Evolutionary conservation across 2,797 vertebrate genomes (phyloP), one percentile per base, ranked within the genome.

Genomic region (Parauchenoglanis ngamensis): DNA sequence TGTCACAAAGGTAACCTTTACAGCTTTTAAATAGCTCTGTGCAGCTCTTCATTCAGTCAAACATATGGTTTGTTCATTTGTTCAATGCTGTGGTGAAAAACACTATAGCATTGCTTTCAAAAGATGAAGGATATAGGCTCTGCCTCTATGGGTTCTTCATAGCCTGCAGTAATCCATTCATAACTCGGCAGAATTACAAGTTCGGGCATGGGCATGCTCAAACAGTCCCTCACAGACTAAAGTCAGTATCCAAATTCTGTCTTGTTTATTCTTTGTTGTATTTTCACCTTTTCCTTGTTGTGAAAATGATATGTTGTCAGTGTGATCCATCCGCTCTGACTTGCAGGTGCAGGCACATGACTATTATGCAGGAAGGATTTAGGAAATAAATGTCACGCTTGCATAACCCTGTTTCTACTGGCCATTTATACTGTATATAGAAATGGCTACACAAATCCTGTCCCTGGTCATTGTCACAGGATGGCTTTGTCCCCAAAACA

Each of bases 381-480:
- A 65, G 80, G 57, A 83, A 72, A 40, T 67, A 80, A 67, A 46
- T 23, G 40, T 88, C 73, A 67, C 52, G 31, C 15, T 75, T 79
- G 61, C 44, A 85, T 83, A 63, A 84, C 81, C 57, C 23, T 15
- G 19, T 49, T 3, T 23, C n/a, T 83, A 54, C 59, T 56, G 72
- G 11, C 19, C 28, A 73, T 89, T 78, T 75, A 67, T 83, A 59
- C 25, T 44, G 80, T 52, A n/a, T 25, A 44, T 78, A 83, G 65
- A 46, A 89, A 83, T 68, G 72, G 54, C 35, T 63, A 75, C 31
- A 81, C 40, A 82, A 77, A 86, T 78, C 80, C 56, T 73, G 63
- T 23, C 54, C 87, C 61, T 83, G 88, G 57, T 78, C 87, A 87
- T 89, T 88, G 83, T 89, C 72, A 15, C 59, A 86, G 54, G 23